Evolutionary conservation across 2,113 vertebrate species (phyloP).

Genomic region (Megaleporinus macrocephalus): DNA sequence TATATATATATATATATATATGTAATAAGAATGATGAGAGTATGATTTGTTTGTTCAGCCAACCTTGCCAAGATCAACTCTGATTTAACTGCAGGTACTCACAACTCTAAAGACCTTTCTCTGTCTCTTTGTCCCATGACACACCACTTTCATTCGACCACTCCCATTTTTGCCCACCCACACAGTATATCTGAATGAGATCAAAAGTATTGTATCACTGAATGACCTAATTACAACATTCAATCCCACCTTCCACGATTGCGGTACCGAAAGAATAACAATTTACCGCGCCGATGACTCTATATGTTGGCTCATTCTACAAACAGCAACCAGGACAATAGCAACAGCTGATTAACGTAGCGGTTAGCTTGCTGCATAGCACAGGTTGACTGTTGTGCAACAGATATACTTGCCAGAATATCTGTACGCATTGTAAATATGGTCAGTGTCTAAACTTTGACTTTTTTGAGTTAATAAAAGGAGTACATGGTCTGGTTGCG

Average conservation of each 20-base stretch:
- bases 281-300: background rate
- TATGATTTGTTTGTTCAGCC: constrained; percentile 80
- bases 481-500: too few relatives aligned
- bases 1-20: too few relatives aligned
- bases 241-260: background rate
- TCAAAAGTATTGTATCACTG: background rate
- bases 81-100: constrained; percentile 85
- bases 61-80: constrained; percentile 83
- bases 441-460: too few relatives aligned
- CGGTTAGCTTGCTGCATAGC: background rate
- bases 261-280: background rate
- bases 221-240: constrained; percentile 11
- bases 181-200: background rate
- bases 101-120: constrained; percentile 72
- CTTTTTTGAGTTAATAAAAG: too few relatives aligned
- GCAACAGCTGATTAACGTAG: background rate
- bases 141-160: constrained; percentile 15
- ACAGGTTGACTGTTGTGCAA: too few relatives aligned
- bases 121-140: constrained; percentile 30
- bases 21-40: constrained; percentile 83
- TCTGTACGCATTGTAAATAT: too few relatives aligned
- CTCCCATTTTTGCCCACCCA: constrained; percentile 10
- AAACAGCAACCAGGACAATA: background rate
- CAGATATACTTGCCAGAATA: too few relatives aligned
- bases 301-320: background rate